Evolutionary conservation across 2,113 vertebrate genomes (phyloP), one percentile per base, ranked within the genome.

Genomic region (Pygoscelis antarcticus): DNA sequence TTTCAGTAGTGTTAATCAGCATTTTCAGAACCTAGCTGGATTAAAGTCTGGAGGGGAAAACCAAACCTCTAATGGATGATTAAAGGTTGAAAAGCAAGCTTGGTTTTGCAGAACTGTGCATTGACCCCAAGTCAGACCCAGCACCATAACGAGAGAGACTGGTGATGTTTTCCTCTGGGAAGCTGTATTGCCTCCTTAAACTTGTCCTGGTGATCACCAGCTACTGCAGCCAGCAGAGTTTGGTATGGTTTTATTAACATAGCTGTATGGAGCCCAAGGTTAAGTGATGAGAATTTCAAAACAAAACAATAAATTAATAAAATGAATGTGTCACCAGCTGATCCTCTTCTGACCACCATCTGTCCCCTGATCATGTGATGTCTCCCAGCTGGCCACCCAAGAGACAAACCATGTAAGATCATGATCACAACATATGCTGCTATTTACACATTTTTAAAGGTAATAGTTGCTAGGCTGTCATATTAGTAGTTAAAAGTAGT

Each of bases 281-380:
- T 94, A 95, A 87, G 92, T 96, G 95, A 90, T 38, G 19, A 52
- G 62, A 77, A 78, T 90, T 83, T 94, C 81, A 84, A 91, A 96
- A 83, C 83, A 74, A 60, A 96, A 46, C 94, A 86, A 96, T 95
- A 96, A 95, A 97, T 95, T 95, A 92, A 96, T 94, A 97, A 96
- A 95, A 94, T 81, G 94, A 95, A 96, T 30, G 70, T 97, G 96
- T 94, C 91, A 91, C 92, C 93, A 97, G 95, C 93, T 97, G 96
- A 96, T 96, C 96, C 95, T 96, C 87, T 96, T 96, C 94, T 93
- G 95, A 92, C 97, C 96, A 95, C 97, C 97, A 98, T 98, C 97
- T 98, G 97, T 98, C 96, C 96, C 79, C 60, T n/a, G 60, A 93
- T 96, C 97, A 97, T 87, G 96, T 97, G 97, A 96, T 32, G 77